Evolutionary conservation across 2,888 invertebrate species (phyloP).

Genomic region (Dioctria rufipes): DNA sequence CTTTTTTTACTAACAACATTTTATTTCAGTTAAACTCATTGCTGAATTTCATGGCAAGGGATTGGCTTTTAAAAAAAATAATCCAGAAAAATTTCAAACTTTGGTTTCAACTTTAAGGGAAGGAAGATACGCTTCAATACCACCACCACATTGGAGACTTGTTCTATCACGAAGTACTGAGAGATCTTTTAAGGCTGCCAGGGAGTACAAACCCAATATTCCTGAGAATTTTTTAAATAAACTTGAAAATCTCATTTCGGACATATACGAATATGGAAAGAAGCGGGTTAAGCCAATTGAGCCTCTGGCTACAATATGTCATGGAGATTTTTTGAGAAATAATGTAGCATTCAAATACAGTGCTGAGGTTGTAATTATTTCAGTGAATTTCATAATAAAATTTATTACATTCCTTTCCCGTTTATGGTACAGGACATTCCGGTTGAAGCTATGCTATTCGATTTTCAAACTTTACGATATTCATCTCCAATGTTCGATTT

Average conservation of each 20-base stretch:
- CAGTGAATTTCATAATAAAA: background rate
- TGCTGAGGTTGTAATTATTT: constrained; percentile 35
- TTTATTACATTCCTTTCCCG: background rate
- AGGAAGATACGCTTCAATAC: constrained; percentile 63
- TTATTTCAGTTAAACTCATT: constrained; percentile 63
- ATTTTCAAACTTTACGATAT: constrained; percentile 69
- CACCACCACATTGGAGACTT: constrained; percentile 60
- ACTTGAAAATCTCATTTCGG: constrained; percentile 59
- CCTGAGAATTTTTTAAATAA: constrained; percentile 63
- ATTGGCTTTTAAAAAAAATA: constrained; percentile 65
- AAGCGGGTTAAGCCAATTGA: constrained; percentile 66
- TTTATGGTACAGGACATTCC: constrained; percentile 61
- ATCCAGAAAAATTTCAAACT: constrained; percentile 62
- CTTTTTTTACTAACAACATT: too few species aligned
- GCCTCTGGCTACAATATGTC: constrained; percentile 67
- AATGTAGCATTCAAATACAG: constrained; percentile 69
- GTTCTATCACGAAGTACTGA: constrained; percentile 55
- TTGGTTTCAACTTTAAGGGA: constrained; percentile 63
- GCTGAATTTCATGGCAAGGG: constrained; percentile 68
- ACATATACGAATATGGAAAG: constrained; percentile 61
- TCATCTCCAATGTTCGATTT: constrained; percentile 70
- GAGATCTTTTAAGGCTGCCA: constrained; percentile 61
- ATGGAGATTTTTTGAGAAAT: constrained; percentile 69
- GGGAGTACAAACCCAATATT: constrained; percentile 60
- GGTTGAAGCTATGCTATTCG: constrained; percentile 68